Evolutionary conservation across 2,888 invertebrate species (phyloP), one percentile per base, ranked within the genome.

Genomic region (Falcaria lacertinaria): DNA sequence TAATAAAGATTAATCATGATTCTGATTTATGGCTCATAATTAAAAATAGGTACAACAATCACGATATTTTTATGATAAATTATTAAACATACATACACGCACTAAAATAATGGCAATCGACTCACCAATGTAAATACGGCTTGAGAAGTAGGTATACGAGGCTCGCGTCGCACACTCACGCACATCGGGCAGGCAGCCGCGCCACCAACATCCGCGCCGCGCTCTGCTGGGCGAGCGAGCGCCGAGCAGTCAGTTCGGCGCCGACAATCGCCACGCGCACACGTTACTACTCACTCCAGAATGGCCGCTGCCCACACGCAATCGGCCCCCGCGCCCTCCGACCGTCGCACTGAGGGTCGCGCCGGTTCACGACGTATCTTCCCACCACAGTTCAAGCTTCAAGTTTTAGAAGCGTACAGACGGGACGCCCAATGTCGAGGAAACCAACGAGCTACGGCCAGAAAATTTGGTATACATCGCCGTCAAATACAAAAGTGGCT

Each of bases 401-500:
- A 95, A 91, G 96, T 97, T 60, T 90, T 96, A 55, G 96, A 96
- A 78, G 96, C 96, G 35, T 97, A 96, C 78, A 91, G 96, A 55
- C 92, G 93, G 64, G 96, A 97, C 75, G 91, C 93, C 34, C 96
- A 96, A 76, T 96, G 96, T 81, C 94, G 96, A 67, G 96, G 96
- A 40, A 97, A 96, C 80, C 96, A 96, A 78, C 91, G 96, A 41
- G 96, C 96, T 2, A 97, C 96, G 14, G 96, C 96, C 48, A 92
- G 96, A 68, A 97, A 97, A 82, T 97, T 96, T 80, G 95, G 95
- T 45, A 96, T 97, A 54, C 96, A 97, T 78, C 91, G 96, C 45
- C 91, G 96, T 46, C 96, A 97, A 81, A 96, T 97, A 60, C 96
- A 97, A 83, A 96, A 97, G 90, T 97, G 96, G 96, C 87, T 97